Conservation (phyloP, 2,888 invertebrate species). For the Nasonia oneida region DNA sequence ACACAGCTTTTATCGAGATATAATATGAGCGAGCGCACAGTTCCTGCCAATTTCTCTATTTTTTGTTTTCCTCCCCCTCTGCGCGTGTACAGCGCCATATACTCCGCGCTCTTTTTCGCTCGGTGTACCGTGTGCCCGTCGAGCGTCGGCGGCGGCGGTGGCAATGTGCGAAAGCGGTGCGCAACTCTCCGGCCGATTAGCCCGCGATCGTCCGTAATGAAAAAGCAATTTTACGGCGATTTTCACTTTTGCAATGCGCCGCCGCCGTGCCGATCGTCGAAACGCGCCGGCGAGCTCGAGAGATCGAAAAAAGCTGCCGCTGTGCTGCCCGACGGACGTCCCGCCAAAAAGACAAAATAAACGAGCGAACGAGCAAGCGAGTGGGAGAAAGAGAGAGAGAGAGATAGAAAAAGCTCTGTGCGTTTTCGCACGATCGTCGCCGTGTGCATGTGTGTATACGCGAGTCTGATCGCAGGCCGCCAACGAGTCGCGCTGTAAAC, state of each 20-base stretch:
- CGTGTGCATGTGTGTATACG: background rate
- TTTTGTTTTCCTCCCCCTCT: constrained; percentile 3
- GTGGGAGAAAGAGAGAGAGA: background rate
- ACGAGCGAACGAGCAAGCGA: constrained; percentile 15
- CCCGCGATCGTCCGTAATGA: constrained; percentile 61
- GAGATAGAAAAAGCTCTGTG: constrained; percentile 24
- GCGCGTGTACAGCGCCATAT: background rate
- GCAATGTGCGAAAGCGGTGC: background rate
- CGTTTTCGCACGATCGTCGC: background rate
- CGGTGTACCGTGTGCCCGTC: background rate
- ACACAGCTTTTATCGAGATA: constrained; percentile 23
- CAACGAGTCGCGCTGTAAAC: constrained; percentile 58
- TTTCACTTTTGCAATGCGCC: constrained; percentile 57
- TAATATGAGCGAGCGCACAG: constrained; percentile 20
- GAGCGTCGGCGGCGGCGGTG: background rate
- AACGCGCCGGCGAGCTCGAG: background rate
- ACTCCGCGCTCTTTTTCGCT: constrained; percentile 24
- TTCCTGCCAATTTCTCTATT: constrained; percentile 2
- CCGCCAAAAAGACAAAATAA: constrained; percentile 37
- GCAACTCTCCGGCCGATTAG: constrained; percentile 53
- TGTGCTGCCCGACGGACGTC: background rate
- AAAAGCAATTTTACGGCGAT: constrained; percentile 63
- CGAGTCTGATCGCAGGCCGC: constrained; percentile 20
- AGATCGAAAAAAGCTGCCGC: background rate
- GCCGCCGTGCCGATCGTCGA: constrained; percentile 2